Evolutionary conservation across 2,113 vertebrate species (phyloP), one percentile per base, ranked within the genome.

Genomic region (Mesitornis unicolor): DNA sequence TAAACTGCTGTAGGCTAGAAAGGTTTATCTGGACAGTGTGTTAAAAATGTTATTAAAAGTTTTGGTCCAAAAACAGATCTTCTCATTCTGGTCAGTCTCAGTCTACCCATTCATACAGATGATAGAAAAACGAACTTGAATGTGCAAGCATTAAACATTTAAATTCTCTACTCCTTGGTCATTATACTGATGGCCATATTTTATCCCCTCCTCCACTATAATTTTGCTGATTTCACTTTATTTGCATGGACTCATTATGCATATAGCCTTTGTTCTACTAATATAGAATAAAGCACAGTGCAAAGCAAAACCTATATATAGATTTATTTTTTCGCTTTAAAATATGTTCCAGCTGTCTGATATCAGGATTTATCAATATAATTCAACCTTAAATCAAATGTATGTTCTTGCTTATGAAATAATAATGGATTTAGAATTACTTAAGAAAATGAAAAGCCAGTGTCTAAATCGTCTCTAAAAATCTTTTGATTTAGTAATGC

Each of bases 141-240:
- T 95, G 69, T 96, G 95, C 77, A 86, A 94, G 91, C 96, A 98
- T 98, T 97, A 98, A 98, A 98, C 96, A 98, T 98, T 98, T 98
- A 98, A 97, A 97, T 98, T 97, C 94, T 97, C 94, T 97, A 96
- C 96, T 97, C 97, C 94, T 95, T 95, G 95, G 97, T 97, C 97
- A 97, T 97, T 97, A 97, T 88, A 94, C 51, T 18, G 88, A 96
- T 88, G 97, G 96, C 81, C 91, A 94, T 98, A 97, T 98, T 98
- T 98, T 95, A 95, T 82, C 95, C 97, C 95, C 96, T 88, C 96
- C 97, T 96, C 95, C 97, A 98, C 97, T 91, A 98, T 92, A 97
- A 98, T 98, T 97, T 98, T 97, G 97, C 98, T 98, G 97, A 99
- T 99, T 99, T 99, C 98, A 98, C 98, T 98, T 98, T 89, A 99